Evolutionary conservation across 2,888 invertebrate genomes (phyloP).

Genomic region (Labia minor): DNA sequence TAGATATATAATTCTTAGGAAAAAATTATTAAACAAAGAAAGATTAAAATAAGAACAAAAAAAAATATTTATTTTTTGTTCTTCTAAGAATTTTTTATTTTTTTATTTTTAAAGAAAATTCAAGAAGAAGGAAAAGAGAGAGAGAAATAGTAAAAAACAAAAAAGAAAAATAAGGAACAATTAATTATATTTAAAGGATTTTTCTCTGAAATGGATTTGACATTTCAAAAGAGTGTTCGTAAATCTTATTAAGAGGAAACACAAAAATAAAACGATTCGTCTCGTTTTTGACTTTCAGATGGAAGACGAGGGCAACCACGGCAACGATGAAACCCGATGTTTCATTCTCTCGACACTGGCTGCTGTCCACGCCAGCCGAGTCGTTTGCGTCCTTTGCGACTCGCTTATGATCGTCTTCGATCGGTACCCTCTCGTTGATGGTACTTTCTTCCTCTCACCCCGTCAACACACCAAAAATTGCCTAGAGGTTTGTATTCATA

Average conservation of each 20-base stretch:
- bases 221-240: background rate
- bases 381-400: constrained; percentile 79
- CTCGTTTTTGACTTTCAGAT: constrained; percentile 51
- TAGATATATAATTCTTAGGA: background rate
- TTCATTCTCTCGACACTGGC: constrained; percentile 92
- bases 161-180: too few relatives aligned
- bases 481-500: too few relatives aligned
- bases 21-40: too few relatives aligned
- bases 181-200: background rate
- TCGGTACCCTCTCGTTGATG: constrained; percentile 93
- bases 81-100: too few relatives aligned
- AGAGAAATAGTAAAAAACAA: background rate
- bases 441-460: constrained; percentile 95
- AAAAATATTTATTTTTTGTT: too few relatives aligned
- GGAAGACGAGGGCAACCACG: constrained; percentile 96
- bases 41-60: too few relatives aligned
- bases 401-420: constrained; percentile 87
- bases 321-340: constrained; percentile 93
- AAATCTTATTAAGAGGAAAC: background rate
- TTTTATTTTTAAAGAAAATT: background rate
- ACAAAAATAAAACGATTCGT: background rate
- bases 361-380: constrained; percentile 75
- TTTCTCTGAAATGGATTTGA: background rate
- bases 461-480: constrained; percentile 78
- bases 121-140: background rate